Evolutionary conservation across 2,113 vertebrate genomes (phyloP).

Genomic region (Lepidothrix coronata): DNA sequence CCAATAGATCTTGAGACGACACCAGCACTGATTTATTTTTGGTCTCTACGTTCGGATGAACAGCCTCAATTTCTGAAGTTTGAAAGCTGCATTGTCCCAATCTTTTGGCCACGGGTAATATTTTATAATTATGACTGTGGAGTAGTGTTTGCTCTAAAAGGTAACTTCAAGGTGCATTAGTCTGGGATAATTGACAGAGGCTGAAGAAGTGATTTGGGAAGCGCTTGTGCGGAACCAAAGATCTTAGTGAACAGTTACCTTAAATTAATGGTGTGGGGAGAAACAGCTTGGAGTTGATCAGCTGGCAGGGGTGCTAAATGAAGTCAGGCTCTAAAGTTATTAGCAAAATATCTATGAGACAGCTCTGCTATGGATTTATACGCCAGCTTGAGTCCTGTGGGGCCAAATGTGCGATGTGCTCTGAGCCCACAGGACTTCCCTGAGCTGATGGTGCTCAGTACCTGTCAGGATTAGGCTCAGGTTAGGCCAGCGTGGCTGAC

Average conservation of each 20-base stretch:
- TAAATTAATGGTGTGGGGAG: slow-evolving; percentile 25
- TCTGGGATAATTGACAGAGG: slow-evolving; percentile 31
- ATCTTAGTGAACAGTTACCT: slow-evolving; percentile 43
- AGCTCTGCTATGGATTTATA: not conserved
- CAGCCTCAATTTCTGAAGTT: not conserved
- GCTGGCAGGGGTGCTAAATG: not conserved
- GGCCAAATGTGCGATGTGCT: not conserved
- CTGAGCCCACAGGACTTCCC: not conserved
- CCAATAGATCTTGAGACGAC: not conserved
- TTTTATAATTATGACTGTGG: not conserved
- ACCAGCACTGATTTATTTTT: not conserved
- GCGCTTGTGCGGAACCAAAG: not conserved
- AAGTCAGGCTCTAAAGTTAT: slow-evolving; percentile 49
- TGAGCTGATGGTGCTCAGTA: not conserved
- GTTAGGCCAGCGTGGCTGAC: not conserved
- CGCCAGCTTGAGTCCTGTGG: not conserved
- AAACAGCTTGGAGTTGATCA: slow-evolving; percentile 36
- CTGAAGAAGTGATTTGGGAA: not conserved
- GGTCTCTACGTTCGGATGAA: not conserved
- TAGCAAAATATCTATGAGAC: slow-evolving; percentile 20
- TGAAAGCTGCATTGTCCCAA: not conserved
- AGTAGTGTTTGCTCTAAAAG: slow-evolving; percentile 3
- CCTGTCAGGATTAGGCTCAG: not conserved
- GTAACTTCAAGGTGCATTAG: slow-evolving; percentile 10
- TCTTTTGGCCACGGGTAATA: not conserved